Percentiles rank a stretch among this genome's conserved stretches.
Conservation (phyloP, 1,140 invertebrate genomes). For the Drosophila sturtevanti region DNA sequence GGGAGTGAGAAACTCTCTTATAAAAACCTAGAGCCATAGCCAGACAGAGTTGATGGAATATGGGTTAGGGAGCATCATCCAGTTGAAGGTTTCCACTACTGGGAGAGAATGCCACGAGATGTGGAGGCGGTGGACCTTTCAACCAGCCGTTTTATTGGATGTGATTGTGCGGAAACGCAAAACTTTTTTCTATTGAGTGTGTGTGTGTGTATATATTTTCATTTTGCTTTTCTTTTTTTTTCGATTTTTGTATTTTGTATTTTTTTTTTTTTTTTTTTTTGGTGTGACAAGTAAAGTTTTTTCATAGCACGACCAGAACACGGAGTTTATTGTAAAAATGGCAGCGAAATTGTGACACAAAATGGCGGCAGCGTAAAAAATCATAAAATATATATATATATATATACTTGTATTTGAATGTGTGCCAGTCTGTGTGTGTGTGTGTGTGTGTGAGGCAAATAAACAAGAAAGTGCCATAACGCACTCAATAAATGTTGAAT, state of each 20-base stretch:
- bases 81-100: constrained; percentile 2
- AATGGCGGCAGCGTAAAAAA: constrained; percentile 63
- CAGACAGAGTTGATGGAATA: constrained; percentile 69
- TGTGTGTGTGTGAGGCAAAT: constrained; percentile 17
- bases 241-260: constrained; percentile 39
- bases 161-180: constrained; percentile 77
- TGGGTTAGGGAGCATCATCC: constrained; percentile 8
- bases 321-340: constrained; percentile 61
- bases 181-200: constrained; percentile 51
- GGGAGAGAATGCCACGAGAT: no score
- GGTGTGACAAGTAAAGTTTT: constrained; percentile 53
- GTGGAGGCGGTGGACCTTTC: constrained; percentile 24
- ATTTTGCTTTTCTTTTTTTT: constrained; percentile 47
- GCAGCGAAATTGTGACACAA: constrained; percentile 73
- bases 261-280: constrained; percentile 21
- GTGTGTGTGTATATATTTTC: background rate
- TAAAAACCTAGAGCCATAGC: background rate
- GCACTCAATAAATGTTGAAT: constrained; percentile 70
- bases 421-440: background rate
- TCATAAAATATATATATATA: constrained; percentile 61
- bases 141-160: constrained; percentile 78
- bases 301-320: constrained; percentile 23
- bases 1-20: no score
- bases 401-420: constrained; percentile 9
- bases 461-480: constrained; percentile 62